Percentiles rank a stretch among this genome's conserved stretches.
Evolutionary conservation across 2,888 invertebrate species (phyloP).

Genomic region (Neoitamus cyanurus): DNA sequence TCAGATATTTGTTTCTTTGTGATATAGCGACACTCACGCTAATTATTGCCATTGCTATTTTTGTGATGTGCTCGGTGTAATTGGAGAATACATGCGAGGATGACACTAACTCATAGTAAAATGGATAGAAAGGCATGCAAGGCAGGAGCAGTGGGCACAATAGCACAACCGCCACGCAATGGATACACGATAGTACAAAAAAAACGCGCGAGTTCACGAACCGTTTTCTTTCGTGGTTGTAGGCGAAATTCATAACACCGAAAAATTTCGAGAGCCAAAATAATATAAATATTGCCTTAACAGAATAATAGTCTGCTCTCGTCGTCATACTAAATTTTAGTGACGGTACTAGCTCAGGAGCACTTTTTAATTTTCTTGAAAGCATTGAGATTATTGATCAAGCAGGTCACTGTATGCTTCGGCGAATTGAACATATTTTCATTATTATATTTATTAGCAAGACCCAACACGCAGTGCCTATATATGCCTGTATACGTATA

Average conservation of each 20-base stretch:
- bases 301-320: not conserved
- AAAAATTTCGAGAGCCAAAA: not conserved
- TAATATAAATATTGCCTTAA: not conserved
- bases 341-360: too few relatives aligned
- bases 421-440: too few relatives aligned
- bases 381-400: too few relatives aligned
- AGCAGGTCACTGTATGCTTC: too few relatives aligned
- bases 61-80: not conserved
- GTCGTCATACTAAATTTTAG: not conserved
- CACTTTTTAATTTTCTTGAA: too few relatives aligned
- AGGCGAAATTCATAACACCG: not conserved
- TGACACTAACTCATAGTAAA: not conserved
- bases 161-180: not conserved
- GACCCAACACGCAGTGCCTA: too few relatives aligned
- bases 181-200: not conserved
- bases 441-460: too few relatives aligned
- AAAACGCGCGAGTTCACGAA: not conserved
- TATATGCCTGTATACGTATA: too few relatives aligned
- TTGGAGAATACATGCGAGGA: not conserved
- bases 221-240: not conserved
- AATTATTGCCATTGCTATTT: not conserved
- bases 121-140: not conserved
- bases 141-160: not conserved
- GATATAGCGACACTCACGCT: not conserved
- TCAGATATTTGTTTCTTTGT: not conserved